Evolutionary conservation across 2,113 vertebrate genomes (phyloP), one percentile per base, ranked within the genome.

Genomic region (Leptodactylus fuscus): DNA sequence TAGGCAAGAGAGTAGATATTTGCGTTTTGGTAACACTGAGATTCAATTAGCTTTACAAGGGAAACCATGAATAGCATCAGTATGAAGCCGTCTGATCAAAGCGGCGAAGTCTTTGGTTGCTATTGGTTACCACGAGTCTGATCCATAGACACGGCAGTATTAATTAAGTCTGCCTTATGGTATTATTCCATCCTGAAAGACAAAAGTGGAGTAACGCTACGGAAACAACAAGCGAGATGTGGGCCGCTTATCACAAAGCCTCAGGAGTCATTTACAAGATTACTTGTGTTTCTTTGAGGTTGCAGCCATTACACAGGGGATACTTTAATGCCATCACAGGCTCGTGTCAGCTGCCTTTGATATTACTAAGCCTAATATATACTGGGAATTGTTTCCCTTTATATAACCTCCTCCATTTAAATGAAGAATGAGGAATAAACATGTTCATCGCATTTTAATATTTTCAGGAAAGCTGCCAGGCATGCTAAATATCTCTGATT

Each of bases 311-410:
- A 79, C 76, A 41, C 76, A 79, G 76, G 76, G 76, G 76, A 79
- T 24, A 11, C 51, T 79, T 58, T 79, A 79, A 58, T 79, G 51
- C 76, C 76, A 79, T 60, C 76, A 79, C 76, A 79, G 76, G 48
- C 51, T 79, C 51, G n/a, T 78, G 75, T 38, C 51, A 51, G 76
- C 76, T 38, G 76, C 76, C 76, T 79, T 79, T 79, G 76, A 79
- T 79, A 58, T 79, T 55, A 60, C 76, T 79, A 79, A 79, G 76
- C 76, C 53, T 79, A 36, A 79, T 79, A 60, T 79, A 79, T 60
- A 78, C 76, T 79, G 76, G 76, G 51, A 79, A 79, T 79, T 79
- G 76, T 58, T 79, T 79, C 53, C 76, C 48, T n/a, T 60, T 41
- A 24, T 38, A 24, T 51, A 48, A 79, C 32, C 76, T 36, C 53